Percentiles rank a stretch among this genome's conserved stretches.
These are phyloP conservation scores for Rachycentron canadum DNA, from an alignment of 2,797 vertebrate species.

Conservation along the genomic window DNA sequence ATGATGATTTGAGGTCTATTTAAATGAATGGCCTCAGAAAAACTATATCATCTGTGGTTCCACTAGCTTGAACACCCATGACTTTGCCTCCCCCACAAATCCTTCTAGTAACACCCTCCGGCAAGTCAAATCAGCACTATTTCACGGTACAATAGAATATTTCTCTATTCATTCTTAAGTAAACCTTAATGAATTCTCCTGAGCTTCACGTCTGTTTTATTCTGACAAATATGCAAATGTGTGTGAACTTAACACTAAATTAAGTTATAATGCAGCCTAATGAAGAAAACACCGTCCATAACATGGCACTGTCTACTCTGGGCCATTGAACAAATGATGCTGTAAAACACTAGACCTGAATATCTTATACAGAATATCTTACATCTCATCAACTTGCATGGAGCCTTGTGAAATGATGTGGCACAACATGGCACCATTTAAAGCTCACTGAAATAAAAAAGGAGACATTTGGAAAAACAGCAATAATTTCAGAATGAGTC, in stretches of 20 bases:
- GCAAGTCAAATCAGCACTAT: slow-evolving; percentile 21
- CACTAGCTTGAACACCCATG: slow-evolving; percentile 2
- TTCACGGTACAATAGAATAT: slow-evolving; percentile 1
- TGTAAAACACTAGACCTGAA: slow-evolving; percentile 32
- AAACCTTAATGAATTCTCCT: slow-evolving; percentile 17
- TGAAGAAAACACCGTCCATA: slow-evolving; percentile 26
- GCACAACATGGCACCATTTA: not conserved
- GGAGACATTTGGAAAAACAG: not conserved
- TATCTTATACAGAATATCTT: slow-evolving; percentile 19
- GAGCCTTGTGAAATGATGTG: slow-evolving; percentile 17
- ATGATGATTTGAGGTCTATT: slow-evolving; percentile 40
- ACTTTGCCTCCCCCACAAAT: slow-evolving; percentile 9
- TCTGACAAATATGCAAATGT: slow-evolving; percentile 15
- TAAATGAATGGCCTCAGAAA: slow-evolving; percentile 31
- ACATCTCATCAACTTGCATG: slow-evolving; percentile 26
- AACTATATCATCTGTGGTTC: slow-evolving; percentile 5
- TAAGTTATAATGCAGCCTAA: slow-evolving; percentile 24
- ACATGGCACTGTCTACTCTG: slow-evolving; percentile 34
- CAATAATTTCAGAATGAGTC: slow-evolving; percentile 20
- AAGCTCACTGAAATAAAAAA: slow-evolving; percentile 15
- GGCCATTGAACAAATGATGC: slow-evolving; percentile 37
- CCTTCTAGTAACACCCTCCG: not conserved
- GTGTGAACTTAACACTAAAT: slow-evolving; percentile 7
- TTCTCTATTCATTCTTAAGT: slow-evolving; percentile 6
- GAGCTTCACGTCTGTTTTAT: slow-evolving; percentile 12